Percentiles rank a stretch among this genome's conserved stretches.
These are phyloP conservation scores for Listronotus bonariensis DNA, from an alignment of 1,140 invertebrate genomes.

Conservation along the genomic window DNA sequence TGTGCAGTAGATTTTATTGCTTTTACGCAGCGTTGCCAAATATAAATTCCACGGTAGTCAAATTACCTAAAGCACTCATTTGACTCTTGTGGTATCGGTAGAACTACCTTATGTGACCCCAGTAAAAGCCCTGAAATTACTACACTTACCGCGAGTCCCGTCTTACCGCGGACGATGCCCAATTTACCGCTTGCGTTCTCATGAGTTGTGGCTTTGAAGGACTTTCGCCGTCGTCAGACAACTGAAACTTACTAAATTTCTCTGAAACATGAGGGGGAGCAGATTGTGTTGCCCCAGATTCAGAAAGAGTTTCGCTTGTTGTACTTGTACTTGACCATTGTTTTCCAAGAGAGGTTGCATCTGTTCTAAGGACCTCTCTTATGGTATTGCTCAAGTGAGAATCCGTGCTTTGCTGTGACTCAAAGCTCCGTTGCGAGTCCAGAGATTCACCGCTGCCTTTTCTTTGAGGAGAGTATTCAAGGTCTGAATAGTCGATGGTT, in stretches of 20 bases:
- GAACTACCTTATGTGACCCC: background rate
- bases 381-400: conserved; percentile 41
- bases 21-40: too few species aligned
- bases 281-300: conserved; percentile 43
- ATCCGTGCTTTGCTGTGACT: conserved; percentile 47
- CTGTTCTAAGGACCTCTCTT: conserved; percentile 33
- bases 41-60: too few species aligned
- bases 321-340: conserved; percentile 50
- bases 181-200: conserved; percentile 39
- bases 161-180: conserved; percentile 19
- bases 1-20: too few species aligned
- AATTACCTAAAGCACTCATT: too few species aligned
- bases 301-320: conserved; percentile 52
- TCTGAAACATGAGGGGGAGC: conserved; percentile 45
- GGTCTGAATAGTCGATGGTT: conserved; percentile 55
- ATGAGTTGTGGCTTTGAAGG: conserved; percentile 37
- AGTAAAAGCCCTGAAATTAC: background rate
- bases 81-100: too few species aligned
- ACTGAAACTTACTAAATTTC: conserved; percentile 38
- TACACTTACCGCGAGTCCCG: conserved; percentile 32
- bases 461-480: conserved; percentile 48
- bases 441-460: conserved; percentile 64
- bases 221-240: conserved; percentile 23
- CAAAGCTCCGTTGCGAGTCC: conserved; percentile 55
- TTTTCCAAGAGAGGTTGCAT: conserved; percentile 29